Base-by-base conservation (phyloP, 2,113 vertebrate genomes). In the Seriola quinqueradiata region DNA sequence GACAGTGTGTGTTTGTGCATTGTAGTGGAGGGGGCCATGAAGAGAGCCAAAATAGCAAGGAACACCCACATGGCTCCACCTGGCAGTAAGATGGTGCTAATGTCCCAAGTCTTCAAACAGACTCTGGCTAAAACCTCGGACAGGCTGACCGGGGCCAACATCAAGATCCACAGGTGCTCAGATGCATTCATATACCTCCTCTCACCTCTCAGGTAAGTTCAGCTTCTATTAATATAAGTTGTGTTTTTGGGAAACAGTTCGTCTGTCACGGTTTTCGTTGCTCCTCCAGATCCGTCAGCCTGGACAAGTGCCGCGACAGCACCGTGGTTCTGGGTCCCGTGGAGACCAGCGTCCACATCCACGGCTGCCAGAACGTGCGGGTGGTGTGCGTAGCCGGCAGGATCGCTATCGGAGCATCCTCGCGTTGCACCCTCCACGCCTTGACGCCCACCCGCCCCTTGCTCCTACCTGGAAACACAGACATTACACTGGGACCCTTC, bases 111-210 rank as follows among this genome's bases (percentile, higher is more conserved):
- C 48, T 96, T 96, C 90, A 97, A 95, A 80, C 98, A 99, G 93
- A 99, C 98, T 0, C 75, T 99, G 91, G 98, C 98, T 69, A 99
- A 98, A 93, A 97, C 97, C 85, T 99, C 98, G 0, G 96, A 97
- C 76, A 97, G 96, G 60, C 87, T 99, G 90, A 95, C 95, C 0
- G 96, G 96, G 0, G 95, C 97, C 65, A 98, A 98, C 1, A 71
- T 99, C 59, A 97, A 96, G 74, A 95, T 99, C 85, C 97, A 98
- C 92, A 93, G 96, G 46, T 99, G 98, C 93, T 96, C 95, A 0
- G 96, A 98, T 21, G 96, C 97, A 77, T 99, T 97, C 87, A 97
- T 99, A 57, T 99, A 99, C 86, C 96, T 99, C 0, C 96, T 99
- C 0, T 98, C 97, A 17, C 98, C 98, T 3, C 94, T 99, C 90